phyloP scores from a whole-genome alignment of 1,140 invertebrate species.

The Drosophila fuyamai region DNA sequence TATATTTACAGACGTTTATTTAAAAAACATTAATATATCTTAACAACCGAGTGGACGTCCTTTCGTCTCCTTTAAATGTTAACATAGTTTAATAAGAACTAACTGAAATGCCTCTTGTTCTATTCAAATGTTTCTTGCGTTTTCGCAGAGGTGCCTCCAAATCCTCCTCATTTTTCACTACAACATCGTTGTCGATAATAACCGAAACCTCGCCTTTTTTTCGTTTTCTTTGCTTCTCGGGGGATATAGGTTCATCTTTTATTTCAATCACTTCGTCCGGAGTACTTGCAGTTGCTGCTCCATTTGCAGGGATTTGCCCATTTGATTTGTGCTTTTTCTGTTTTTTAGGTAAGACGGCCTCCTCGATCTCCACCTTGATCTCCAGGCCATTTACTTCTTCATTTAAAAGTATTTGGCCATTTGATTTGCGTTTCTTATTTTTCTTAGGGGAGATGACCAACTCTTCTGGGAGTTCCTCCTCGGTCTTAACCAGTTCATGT shows the following conservation, averaged over 20 bases:
- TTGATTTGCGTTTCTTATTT: slow-evolving; percentile 7
- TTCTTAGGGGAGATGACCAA: neutral
- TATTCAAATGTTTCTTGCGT: neutral
- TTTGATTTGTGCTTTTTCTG: slow-evolving; percentile 8
- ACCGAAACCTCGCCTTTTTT: neutral
- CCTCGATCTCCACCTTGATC: neutral
- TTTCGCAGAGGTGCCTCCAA: neutral
- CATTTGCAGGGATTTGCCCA: neutral
- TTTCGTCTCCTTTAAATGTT: neutral
- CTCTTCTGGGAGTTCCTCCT: neutral
- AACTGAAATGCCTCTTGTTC: neutral
- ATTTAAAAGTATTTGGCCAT: neutral
- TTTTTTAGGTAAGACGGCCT: neutral
- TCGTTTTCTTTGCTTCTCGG: neutral
- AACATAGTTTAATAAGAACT: neutral
- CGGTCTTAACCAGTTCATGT: neutral
- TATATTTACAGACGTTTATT: too few relatives aligned
- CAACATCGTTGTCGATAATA: neutral
- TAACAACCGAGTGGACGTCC: too few relatives aligned
- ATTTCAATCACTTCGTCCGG: neutral
- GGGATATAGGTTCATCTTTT: neutral
- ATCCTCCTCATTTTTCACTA: slow-evolving; percentile 5
- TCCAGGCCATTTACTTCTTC: neutral
- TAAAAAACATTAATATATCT: too few relatives aligned
- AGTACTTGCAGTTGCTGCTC: too few relatives aligned